Conservation (phyloP, 92 coral and sea anemone genomes). For the Isaurus tuberculatus region DNA sequence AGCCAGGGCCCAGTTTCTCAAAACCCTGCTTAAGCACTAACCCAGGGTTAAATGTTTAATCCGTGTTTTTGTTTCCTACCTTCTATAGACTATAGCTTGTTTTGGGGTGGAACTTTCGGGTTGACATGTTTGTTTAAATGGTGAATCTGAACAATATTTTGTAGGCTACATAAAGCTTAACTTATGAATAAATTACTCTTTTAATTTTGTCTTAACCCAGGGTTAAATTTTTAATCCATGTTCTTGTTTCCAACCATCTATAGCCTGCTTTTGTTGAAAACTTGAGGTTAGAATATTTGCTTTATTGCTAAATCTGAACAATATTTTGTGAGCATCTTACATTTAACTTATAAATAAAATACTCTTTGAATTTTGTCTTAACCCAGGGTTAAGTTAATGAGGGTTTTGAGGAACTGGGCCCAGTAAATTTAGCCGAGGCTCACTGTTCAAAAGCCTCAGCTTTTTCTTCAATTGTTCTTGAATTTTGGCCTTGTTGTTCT, state of each 20-base stretch:
- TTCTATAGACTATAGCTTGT: background rate
- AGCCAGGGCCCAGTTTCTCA: slow-evolving; percentile 7
- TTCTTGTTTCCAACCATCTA: too few species aligned
- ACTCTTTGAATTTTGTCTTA: too few species aligned
- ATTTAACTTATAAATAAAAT: background rate
- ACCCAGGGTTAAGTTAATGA: too few species aligned
- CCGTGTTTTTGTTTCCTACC: too few species aligned
- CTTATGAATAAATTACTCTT: background rate
- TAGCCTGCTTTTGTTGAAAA: background rate
- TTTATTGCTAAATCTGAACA: background rate
- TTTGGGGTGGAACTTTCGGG: background rate
- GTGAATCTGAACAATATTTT: slow-evolving; percentile 7
- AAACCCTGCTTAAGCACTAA: slow-evolving; percentile 8
- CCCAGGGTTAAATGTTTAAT: too few species aligned
- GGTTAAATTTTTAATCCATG: too few species aligned
- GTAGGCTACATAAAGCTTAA: background rate
- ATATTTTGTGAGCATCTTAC: background rate
- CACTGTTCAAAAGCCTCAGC: too few species aligned
- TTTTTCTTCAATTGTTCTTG: too few species aligned
- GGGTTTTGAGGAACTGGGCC: too few species aligned
- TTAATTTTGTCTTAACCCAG: too few species aligned
- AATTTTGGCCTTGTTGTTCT: too few species aligned
- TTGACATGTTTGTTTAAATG: slow-evolving; percentile 5
- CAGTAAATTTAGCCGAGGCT: too few species aligned
- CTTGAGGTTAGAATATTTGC: background rate